phyloP scores from a whole-genome alignment of 2,888 invertebrate species.

The Pristionchus japonicus region DNA sequence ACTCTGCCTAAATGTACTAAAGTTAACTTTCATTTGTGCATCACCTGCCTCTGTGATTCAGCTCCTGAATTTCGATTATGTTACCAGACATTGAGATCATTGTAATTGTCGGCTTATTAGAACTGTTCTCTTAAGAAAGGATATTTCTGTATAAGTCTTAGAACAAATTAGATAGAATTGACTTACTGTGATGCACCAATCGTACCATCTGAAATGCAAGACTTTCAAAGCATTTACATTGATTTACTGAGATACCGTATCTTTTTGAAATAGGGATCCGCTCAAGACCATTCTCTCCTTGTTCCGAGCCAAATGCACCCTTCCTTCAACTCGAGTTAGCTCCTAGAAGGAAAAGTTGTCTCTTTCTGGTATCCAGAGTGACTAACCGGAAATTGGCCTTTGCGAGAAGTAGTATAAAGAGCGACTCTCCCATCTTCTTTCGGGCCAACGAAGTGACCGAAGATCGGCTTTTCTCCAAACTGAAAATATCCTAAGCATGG shows the following conservation, averaged over 20 bases:
- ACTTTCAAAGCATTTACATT: neutral
- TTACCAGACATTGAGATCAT: neutral
- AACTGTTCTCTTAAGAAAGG: neutral
- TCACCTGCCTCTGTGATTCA: neutral
- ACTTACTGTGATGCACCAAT: neutral
- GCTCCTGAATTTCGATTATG: neutral
- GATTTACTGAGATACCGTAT: neutral
- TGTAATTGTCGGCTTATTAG: neutral
- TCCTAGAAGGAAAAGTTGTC: neutral
- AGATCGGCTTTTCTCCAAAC: neutral
- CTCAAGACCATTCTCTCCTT: neutral
- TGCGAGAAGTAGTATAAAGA: neutral
- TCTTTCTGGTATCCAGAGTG: too few relatives aligned
- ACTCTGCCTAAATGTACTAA: neutral
- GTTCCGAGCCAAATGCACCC: neutral
- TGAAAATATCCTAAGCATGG: too few relatives aligned
- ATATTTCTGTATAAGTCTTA: neutral
- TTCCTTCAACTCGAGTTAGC: neutral
- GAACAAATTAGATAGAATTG: too few relatives aligned
- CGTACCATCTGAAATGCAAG: neutral
- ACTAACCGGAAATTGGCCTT: too few relatives aligned
- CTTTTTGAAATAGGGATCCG: neutral
- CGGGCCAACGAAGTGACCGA: neutral
- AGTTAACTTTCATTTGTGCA: too few relatives aligned
- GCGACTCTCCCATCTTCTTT: neutral